Conservation (phyloP, 2,888 invertebrate species). For the Troglohyphantes excavatus region DNA sequence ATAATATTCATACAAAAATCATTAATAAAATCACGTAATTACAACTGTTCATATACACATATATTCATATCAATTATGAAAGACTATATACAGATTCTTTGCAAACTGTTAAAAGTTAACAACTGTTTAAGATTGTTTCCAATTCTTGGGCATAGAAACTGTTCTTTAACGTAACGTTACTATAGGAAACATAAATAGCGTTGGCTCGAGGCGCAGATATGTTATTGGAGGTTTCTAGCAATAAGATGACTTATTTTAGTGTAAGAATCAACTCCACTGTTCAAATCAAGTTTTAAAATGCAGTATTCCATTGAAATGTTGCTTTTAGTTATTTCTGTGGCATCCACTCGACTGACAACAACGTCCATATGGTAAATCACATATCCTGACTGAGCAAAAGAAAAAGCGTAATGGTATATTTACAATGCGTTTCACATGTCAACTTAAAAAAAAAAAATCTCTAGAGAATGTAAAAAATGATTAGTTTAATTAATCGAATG, state of each 20-base stretch:
- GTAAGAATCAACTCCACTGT: not conserved
- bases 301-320: not conserved
- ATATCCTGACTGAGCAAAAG: not conserved
- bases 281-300: not conserved
- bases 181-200: constrained; percentile 1
- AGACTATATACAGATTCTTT: constrained; percentile 57
- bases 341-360: too few relatives aligned
- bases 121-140: constrained; percentile 50
- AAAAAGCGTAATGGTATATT: constrained; percentile 21
- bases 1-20: constrained; percentile 12
- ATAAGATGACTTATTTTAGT: not conserved
- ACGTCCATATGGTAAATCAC: not conserved
- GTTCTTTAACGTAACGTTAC: constrained; percentile 31
- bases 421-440: constrained; percentile 1
- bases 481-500: constrained; percentile 3
- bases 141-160: constrained; percentile 30
- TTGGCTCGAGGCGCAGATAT: not conserved
- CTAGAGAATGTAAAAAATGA: not conserved
- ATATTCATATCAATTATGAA: constrained; percentile 53
- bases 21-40: constrained; percentile 55
- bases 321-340: too few relatives aligned
- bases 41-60: constrained; percentile 52
- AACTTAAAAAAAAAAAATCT: constrained; percentile 3
- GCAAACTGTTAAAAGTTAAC: constrained; percentile 26
- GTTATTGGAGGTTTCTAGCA: not conserved